phyloP scores from a whole-genome alignment of 2,797 vertebrate species.

The Eidolon dupreanum region DNA sequence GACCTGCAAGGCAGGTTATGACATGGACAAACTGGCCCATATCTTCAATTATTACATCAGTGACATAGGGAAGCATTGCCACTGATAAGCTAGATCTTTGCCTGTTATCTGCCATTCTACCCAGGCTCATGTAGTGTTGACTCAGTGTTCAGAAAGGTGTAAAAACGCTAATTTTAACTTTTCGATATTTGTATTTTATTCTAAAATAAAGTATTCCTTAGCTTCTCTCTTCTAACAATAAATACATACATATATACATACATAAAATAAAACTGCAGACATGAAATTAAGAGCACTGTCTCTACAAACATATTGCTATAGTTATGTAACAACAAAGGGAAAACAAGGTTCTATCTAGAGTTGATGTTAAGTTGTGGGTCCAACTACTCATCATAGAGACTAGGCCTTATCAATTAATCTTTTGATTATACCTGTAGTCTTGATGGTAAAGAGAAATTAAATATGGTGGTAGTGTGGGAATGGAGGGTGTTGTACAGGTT shows the following conservation, averaged over 20 bases:
- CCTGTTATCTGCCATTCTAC: neutral
- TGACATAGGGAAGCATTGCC: slow-evolving; percentile 52
- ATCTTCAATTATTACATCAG: slow-evolving; percentile 47
- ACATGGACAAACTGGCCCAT: slow-evolving; percentile 46
- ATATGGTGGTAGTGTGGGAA: neutral
- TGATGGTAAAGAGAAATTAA: neutral
- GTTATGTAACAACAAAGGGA: neutral
- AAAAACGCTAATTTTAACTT: neutral
- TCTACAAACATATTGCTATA: neutral
- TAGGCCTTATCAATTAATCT: neutral
- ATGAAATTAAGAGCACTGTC: neutral
- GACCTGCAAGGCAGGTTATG: slow-evolving; percentile 39
- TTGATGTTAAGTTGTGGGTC: too few relatives aligned
- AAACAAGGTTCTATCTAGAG: neutral
- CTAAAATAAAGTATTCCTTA: slow-evolving; percentile 19
- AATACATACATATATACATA: too few relatives aligned
- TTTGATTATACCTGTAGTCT: neutral
- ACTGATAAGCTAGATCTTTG: neutral
- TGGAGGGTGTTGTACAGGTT: neutral
- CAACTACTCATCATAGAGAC: neutral
- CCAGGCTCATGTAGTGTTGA: neutral
- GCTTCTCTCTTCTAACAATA: neutral
- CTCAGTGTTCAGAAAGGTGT: neutral
- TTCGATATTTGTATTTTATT: slow-evolving; percentile 30
- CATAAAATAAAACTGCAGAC: neutral